These are phyloP conservation scores for Drosophila phalerata DNA, from an alignment of 2,888 invertebrate species.

Conservation along the genomic window DNA sequence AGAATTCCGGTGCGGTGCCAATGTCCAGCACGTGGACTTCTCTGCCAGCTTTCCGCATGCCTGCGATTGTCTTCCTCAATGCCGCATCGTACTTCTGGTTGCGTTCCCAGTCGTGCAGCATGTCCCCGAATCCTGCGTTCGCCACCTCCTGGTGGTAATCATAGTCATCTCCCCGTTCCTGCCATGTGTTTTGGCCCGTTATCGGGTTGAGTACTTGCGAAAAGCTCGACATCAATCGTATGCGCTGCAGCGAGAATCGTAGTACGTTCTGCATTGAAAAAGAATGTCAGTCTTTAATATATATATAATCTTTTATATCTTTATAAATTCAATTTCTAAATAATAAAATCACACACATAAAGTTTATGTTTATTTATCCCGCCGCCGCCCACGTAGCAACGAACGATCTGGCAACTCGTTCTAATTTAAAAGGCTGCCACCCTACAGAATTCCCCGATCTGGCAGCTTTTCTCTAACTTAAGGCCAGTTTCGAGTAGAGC, in stretches of 20 bases:
- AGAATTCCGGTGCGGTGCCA: slow-evolving; percentile 97
- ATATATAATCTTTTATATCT: neutral
- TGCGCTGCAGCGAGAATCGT: slow-evolving; percentile 23
- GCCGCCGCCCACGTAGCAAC: no score
- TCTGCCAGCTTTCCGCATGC: slow-evolving; percentile 89
- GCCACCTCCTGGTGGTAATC: slow-evolving; percentile 97
- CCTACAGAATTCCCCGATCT: no score
- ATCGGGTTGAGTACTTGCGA: slow-evolving; percentile 92
- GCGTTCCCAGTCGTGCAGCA: slow-evolving; percentile 96
- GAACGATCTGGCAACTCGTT: no score
- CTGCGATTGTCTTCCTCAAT: slow-evolving; percentile 92
- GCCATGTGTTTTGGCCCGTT: slow-evolving; percentile 94
- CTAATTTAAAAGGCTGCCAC: no score
- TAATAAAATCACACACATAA: slow-evolving; percentile 5
- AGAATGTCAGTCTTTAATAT: slow-evolving; percentile 2
- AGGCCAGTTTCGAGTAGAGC: no score
- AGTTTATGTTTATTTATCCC: neutral
- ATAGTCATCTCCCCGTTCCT: slow-evolving; percentile 92
- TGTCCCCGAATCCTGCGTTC: slow-evolving; percentile 95
- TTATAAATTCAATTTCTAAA: neutral
- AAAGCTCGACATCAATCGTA: slow-evolving; percentile 89
- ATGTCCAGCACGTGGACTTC: slow-evolving; percentile 97
- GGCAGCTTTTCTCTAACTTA: no score
- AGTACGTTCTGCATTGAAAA: slow-evolving; percentile 37
- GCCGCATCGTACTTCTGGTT: slow-evolving; percentile 95